Conservation (phyloP, 2,888 invertebrate species). For the Mantis religiosa region DNA sequence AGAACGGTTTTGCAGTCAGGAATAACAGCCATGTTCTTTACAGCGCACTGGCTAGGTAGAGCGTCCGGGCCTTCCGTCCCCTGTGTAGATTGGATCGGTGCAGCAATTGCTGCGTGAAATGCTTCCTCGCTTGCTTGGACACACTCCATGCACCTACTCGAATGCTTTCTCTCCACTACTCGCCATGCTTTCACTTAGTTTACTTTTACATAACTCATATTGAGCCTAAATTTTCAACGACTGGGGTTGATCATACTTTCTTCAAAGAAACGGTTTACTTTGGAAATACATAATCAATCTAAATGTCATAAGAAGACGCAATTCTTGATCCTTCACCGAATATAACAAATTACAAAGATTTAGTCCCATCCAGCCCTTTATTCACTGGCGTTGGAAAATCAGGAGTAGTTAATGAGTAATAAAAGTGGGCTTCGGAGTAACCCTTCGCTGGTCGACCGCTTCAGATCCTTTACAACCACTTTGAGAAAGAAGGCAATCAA, state of each 20-base stretch:
- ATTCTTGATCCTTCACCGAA: no score
- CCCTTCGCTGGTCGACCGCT: no score
- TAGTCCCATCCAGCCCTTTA: no score
- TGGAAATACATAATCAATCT: no score
- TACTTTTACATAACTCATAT: neutral
- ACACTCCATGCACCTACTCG: neutral
- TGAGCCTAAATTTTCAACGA: neutral
- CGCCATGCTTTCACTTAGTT: neutral
- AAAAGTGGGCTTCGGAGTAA: no score
- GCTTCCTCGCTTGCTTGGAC: neutral
- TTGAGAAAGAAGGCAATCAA: no score
- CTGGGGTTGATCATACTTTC: neutral
- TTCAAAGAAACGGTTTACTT: neutral
- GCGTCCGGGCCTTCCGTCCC: neutral
- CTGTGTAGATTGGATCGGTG: neutral
- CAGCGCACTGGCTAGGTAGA: neutral
- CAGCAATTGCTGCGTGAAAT: neutral
- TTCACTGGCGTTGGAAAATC: no score
- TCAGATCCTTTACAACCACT: no score
- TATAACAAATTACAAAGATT: no score
- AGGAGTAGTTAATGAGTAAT: no score
- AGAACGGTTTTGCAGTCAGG: neutral
- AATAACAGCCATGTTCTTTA: neutral
- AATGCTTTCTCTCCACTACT: neutral
- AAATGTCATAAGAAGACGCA: no score